A percentile compares a stretch with the other conserved stretches of the same genome.
phyloP scores from a whole-genome alignment of 2,113 vertebrate species.

The Paracanthobrama guichenoti region DNA sequence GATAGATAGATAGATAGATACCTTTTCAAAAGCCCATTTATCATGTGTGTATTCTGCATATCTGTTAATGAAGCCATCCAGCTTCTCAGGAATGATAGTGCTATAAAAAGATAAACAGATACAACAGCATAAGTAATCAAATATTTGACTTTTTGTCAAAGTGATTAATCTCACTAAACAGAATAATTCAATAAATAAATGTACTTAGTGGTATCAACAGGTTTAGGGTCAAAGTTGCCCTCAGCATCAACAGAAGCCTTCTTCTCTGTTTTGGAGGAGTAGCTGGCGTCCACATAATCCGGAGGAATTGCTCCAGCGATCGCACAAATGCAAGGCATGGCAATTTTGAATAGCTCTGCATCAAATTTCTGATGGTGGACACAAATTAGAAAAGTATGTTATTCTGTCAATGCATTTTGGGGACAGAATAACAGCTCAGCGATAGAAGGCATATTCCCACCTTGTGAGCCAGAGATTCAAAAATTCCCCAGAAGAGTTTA shows the following conservation, averaged over 20 bases:
- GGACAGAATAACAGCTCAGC: not conserved
- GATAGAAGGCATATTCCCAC: constrained; percentile 60
- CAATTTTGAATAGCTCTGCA: constrained; percentile 87
- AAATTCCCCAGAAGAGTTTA: constrained; percentile 96
- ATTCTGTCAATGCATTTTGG: not conserved
- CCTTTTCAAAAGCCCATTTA: constrained; percentile 95
- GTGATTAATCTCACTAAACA: not conserved
- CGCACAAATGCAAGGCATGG: constrained; percentile 91
- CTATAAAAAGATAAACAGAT: constrained; percentile 61
- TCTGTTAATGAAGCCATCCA: constrained; percentile 90
- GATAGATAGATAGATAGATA: too few relatives aligned
- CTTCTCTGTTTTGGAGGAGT: constrained; percentile 91
- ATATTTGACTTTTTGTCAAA: not conserved
- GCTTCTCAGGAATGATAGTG: constrained; percentile 90
- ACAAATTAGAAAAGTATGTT: not conserved
- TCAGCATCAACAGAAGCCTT: constrained; percentile 93
- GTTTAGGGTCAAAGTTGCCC: constrained; percentile 93
- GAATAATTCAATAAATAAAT: constrained; percentile 7
- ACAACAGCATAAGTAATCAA: not conserved
- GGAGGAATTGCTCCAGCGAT: constrained; percentile 92
- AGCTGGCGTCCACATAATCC: constrained; percentile 93
- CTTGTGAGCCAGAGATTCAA: constrained; percentile 91
- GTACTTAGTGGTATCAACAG: constrained; percentile 91
- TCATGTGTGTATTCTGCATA: constrained; percentile 92
- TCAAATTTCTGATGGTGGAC: constrained; percentile 82